Percentiles rank a stretch among this genome's conserved stretches.
Evolutionary conservation across 1,140 invertebrate species (phyloP).

Genomic region (Caenorhabditis briggsae): DNA sequence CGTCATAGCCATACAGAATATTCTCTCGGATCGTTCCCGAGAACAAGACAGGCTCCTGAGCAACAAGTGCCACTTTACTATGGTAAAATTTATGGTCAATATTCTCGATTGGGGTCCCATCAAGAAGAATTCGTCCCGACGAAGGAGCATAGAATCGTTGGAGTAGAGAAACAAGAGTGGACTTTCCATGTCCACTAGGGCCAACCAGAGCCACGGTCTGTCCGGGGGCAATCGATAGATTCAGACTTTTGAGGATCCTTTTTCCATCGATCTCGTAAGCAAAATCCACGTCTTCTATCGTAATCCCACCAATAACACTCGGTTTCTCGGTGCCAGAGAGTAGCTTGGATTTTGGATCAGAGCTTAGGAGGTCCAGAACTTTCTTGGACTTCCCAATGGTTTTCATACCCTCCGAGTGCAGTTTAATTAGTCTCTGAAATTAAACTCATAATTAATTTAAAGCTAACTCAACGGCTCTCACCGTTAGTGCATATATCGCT

Average conservation of each 20-base stretch:
- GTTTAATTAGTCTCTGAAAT: neutral
- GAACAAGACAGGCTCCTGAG: constrained; percentile 74
- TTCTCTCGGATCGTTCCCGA: constrained; percentile 71
- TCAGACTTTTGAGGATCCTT: constrained; percentile 62
- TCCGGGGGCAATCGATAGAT: constrained; percentile 83
- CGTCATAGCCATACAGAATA: constrained; percentile 73
- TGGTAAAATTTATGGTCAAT: constrained; percentile 36
- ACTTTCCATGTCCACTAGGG: constrained; percentile 79
- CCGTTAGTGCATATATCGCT: too few relatives aligned
- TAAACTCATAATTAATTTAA: neutral
- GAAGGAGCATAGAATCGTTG: constrained; percentile 79
- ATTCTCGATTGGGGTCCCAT: constrained; percentile 6
- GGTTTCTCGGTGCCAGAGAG: constrained; percentile 6
- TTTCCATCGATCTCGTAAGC: constrained; percentile 77
- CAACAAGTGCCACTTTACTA: constrained; percentile 71
- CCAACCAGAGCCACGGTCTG: constrained; percentile 89
- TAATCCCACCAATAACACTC: constrained; percentile 66
- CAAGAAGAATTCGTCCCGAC: constrained; percentile 74
- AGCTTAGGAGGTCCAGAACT: constrained; percentile 12
- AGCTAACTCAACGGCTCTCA: too few relatives aligned
- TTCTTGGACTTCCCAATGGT: constrained; percentile 11
- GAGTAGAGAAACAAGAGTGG: constrained; percentile 78
- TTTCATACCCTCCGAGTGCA: constrained; percentile 21
- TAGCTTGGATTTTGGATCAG: neutral
- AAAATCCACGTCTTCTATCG: constrained; percentile 78